Evolutionary conservation across 2,113 vertebrate genomes (phyloP), one percentile per base, ranked within the genome.

Genomic region (Engraulis encrasicolus): DNA sequence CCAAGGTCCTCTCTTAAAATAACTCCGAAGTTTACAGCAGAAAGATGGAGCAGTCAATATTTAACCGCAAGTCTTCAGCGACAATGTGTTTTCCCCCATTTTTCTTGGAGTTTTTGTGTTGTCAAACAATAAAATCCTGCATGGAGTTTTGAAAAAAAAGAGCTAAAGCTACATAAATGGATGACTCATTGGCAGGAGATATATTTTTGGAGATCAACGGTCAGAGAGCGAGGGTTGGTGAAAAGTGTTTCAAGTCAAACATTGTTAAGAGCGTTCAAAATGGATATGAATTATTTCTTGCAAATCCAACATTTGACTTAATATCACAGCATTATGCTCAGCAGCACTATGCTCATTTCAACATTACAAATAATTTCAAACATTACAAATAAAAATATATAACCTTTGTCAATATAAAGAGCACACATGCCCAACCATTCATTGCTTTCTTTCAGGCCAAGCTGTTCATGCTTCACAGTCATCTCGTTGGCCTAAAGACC

Each of bases 11-110:
- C 19, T 71, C 48, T 49, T 7, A 20, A 19, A 78, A 83, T 81
- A 61, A 61, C 20, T 61, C 20, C 27, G n/a, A 58, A 1, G 58
- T 61, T 61, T 61, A 61, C 58, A 61, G 58, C 23, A 61, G n/a
- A 61, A 61, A 27, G 58, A 78, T 78, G 23, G 77, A 82, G 52
- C 58, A 83, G 74, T 58, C 77, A 78, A 81, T 37, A n/a, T 54
- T 84, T 78, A 52, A 81, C 40, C 17, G 54, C 78, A 31, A 11
- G 6, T 61, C 58, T 27, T 83, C 40, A 23, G 78, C 80, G 50
- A 84, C 23, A 27, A 27, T 61, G 12, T 27, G n/a, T 61, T n/a
- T 45, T 45, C 9, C 9, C 9, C 40, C n/a, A n/a, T 45, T 27
- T 61, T 27, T 61, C n/a, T 27, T 61, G 9, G 20, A n/a, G 1